Base-by-base conservation (phyloP, 2,888 invertebrate genomes). In the Alloscopus bannaensis region DNA sequence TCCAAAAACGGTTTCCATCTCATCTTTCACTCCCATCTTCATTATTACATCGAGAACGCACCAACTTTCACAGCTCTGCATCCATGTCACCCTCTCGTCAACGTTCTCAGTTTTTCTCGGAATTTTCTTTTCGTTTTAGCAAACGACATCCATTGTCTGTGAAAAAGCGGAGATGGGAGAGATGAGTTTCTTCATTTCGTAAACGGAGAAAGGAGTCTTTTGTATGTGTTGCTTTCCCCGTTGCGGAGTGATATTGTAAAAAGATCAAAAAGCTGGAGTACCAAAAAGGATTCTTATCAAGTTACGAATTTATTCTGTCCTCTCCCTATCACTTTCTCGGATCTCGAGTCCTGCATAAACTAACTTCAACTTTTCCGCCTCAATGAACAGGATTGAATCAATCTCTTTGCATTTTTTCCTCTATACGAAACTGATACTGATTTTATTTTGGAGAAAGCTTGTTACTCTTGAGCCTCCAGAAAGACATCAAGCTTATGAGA, bases 321-420 rank as follows among this genome's bases (percentile, higher is more conserved):
- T 50, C 50, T 59, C 31, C 8, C 18, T 28, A 1, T 57, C 22
- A 8, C 18, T 31, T 16, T 59, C 22, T 31, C 24, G 52, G 18
- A n/a, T n/a, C n/a, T n/a, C n/a, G n/a, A n/a, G n/a, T n/a, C n/a
- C n/a, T n/a, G n/a, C n/a, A n/a, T n/a, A n/a, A n/a, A n/a, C 52
- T 22, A 52, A 22, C 13, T 24, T 52, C 24, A 52, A 52, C 18
- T 52, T 59, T 59, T 28, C 31, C n/a, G 59, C 31, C n/a, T 59
- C 31, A 59, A 59, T 59, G 59, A 59, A 22, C 29, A n/a, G 36
- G 59, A 59, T 59, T 59, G 59, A 59, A 59, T 59, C 59, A 59
- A 59, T 59, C 59, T 59, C 59, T 59, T 59, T 59, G 59, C 29
- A 59, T 31, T 31, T 59, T 59, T 24, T 24, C 28, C 55, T 55